A percentile compares a stretch with the other conserved stretches of the same genome.
Evolutionary conservation across 2,888 invertebrate genomes (phyloP).

Genomic region (Muscina levida): DNA sequence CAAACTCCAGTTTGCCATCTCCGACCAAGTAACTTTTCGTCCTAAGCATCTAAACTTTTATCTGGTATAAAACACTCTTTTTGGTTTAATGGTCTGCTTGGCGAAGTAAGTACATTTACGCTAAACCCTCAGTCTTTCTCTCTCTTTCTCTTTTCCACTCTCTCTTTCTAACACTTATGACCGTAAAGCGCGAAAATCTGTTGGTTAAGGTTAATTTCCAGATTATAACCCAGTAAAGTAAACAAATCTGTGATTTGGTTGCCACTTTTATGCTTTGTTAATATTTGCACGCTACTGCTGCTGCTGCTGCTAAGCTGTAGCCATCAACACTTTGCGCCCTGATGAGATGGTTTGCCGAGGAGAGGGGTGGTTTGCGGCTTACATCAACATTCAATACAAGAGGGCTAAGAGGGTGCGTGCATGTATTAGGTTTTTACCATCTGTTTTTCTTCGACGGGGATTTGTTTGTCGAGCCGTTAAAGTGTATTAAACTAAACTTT

Average conservation of each 20-base stretch:
- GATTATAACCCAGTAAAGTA: conserved; percentile 61
- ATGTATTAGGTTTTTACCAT: neutral
- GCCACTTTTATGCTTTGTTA: conserved; percentile 34
- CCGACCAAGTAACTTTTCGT: neutral
- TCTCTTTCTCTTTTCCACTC: too few species aligned
- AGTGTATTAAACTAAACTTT: conserved; percentile 77
- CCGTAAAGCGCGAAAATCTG: conserved; percentile 26
- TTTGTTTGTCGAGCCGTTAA: conserved; percentile 78
- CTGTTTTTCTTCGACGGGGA: conserved; percentile 55
- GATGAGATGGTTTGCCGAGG: neutral
- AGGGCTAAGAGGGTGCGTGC: neutral
- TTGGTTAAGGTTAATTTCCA: conserved; percentile 60
- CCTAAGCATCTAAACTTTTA: conserved; percentile 55
- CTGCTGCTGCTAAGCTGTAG: neutral
- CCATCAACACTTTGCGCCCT: too few species aligned
- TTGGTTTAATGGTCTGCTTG: neutral
- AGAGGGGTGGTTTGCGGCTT: conserved; percentile 25
- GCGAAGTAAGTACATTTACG: neutral
- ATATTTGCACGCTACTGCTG: conserved; percentile 21
- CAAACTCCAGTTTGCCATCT: neutral
- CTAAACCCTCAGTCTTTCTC: neutral
- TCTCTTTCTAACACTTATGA: too few species aligned
- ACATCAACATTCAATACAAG: conserved; percentile 45
- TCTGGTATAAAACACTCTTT: conserved; percentile 55
- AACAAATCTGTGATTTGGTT: conserved; percentile 50